Conservation (phyloP, 2,888 invertebrate genomes). For the Teleogryllus oceanicus region DNA sequence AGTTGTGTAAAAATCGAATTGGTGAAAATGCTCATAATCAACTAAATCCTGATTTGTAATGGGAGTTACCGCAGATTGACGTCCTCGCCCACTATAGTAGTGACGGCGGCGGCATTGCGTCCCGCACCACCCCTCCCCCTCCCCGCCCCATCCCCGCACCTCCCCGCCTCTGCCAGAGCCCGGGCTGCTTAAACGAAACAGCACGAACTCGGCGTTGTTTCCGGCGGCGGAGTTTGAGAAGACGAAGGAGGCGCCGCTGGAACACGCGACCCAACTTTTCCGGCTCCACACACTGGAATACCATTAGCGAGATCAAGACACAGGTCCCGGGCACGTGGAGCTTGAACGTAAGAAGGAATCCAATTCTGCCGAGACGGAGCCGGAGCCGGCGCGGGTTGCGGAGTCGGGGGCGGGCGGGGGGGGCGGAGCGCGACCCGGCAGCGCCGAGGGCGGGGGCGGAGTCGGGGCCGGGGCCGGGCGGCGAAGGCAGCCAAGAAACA, state of each 20-base stretch:
- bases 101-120: too few species aligned
- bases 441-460: not conserved
- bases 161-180: too few species aligned
- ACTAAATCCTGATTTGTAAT: too few species aligned
- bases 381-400: not conserved
- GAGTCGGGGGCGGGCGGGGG: not conserved
- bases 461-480: not conserved
- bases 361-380: not conserved
- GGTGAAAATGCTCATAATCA: too few species aligned
- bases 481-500: conserved; percentile 3
- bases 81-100: too few species aligned
- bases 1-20: too few species aligned
- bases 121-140: too few species aligned
- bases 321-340: not conserved
- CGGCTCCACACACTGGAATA: conserved; percentile 3
- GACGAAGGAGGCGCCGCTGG: not conserved
- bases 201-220: not conserved
- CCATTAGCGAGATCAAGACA: conserved; percentile 18
- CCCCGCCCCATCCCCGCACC: too few species aligned
- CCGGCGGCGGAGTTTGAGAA: not conserved
- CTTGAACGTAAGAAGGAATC: conserved; percentile 4
- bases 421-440: not conserved
- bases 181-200: not conserved
- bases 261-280: not conserved
- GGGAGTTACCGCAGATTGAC: too few species aligned